Evolutionary conservation across 2,888 invertebrate genomes (phyloP), one percentile per base, ranked within the genome.

Genomic region (Eupeodes latifasciatus): DNA sequence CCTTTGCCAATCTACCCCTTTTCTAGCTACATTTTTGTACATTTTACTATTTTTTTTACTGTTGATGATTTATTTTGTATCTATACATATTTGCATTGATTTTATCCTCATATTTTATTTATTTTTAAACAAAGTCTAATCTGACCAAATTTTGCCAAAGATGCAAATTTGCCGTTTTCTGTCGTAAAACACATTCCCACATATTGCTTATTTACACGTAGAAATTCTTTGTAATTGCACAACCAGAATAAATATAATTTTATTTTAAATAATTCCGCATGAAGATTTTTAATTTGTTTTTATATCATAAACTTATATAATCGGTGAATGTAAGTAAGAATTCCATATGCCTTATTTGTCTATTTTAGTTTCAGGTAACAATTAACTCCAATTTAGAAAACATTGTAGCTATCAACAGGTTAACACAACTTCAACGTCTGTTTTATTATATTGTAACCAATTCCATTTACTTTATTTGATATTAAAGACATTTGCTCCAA

Each of bases 91-190:
- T 4, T 12, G 47, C 27, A 12, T 12, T 11, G 27, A 47, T 62
- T 19, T n/a, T 71, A 53, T 69, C 78, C 53, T 47, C 77, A 40
- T 57, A 59, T 55, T 47, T 19, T 40, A 44, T 59, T 81, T 40
- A 12, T 64, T 85, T 81, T 87, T 27, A 27, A 51, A 67, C 53
- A 71, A 71, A 55, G 7, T 9, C 3, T 53, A 6, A 67, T 51
- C 1, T 47, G 4, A 11, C 19, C 34, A 16, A 67, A 80, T 59
- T 72, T 75, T 61, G 47, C 47, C 36, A 57, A 27, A 51, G 40
- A 69, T 66, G 75, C 74, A 89, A 86, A 89, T 89, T 76, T 86
- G 79, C 78, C 83, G 83, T 89, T 79, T 79, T 81, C 80, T 89
- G 88, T 81, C 85, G 85, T 85, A 84, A 80, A 64, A n/a, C 59